These are phyloP conservation scores for Thymelicus sylvestris DNA, from an alignment of 2,888 invertebrate genomes.

Conservation along the genomic window DNA sequence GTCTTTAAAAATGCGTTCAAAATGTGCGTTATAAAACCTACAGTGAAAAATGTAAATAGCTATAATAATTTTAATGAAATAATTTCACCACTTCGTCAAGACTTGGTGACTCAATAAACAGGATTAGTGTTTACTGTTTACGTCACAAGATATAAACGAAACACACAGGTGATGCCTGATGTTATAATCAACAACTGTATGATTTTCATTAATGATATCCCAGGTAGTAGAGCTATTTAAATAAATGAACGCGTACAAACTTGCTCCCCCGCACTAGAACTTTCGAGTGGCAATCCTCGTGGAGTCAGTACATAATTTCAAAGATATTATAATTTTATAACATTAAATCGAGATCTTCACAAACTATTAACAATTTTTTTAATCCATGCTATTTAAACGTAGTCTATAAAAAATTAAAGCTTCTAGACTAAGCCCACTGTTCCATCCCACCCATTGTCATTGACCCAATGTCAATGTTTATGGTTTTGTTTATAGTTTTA, in stretches of 20 bases:
- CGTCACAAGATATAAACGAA: not conserved
- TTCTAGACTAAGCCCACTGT: no score
- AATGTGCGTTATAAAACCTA: no score
- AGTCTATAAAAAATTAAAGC: no score
- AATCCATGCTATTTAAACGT: no score
- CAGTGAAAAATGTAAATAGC: not conserved
- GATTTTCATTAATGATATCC: constrained; percentile 8
- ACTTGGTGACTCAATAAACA: not conserved
- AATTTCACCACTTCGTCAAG: not conserved
- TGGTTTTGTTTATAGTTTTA: no score
- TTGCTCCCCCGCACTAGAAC: not conserved
- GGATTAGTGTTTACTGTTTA: not conserved
- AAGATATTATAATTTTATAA: no score
- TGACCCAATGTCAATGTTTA: no score
- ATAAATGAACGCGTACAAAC: not conserved
- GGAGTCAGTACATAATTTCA: no score
- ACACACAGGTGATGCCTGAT: constrained; percentile 3
- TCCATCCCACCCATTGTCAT: no score
- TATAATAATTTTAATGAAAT: not conserved
- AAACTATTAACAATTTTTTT: no score
- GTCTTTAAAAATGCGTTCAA: no score
- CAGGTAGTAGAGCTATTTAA: not conserved
- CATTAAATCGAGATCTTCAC: no score
- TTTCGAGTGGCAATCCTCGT: not conserved
- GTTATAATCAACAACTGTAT: not conserved